These are phyloP conservation scores for Scaptomyza parva DNA, from an alignment of 2,888 invertebrate species.

Conservation along the genomic window DNA sequence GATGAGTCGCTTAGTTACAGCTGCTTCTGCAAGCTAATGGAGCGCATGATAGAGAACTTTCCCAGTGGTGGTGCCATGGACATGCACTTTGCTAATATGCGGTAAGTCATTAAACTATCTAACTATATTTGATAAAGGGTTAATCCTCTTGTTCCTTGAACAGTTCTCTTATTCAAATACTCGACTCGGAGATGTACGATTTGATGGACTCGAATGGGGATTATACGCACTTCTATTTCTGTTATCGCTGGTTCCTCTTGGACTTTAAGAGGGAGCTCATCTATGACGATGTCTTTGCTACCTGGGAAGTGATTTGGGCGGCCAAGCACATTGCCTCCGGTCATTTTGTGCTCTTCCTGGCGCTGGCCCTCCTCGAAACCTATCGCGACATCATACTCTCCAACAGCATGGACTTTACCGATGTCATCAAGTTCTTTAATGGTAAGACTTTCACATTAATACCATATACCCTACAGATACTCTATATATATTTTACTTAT, in stretches of 20 bases:
- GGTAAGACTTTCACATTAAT: conserved; percentile 86
- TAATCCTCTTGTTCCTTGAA: neutral
- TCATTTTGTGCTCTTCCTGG: conserved; percentile 96
- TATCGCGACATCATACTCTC: conserved; percentile 97
- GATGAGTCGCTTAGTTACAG: conserved; percentile 96
- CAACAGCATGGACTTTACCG: conserved; percentile 98
- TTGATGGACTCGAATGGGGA: conserved; percentile 97
- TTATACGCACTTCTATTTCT: conserved; percentile 98
- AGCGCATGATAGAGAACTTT: conserved; percentile 95
- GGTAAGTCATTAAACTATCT: conserved; percentile 84
- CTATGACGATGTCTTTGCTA: conserved; percentile 96
- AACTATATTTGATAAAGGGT: neutral
- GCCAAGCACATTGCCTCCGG: conserved; percentile 93
- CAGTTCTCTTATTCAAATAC: conserved; percentile 92
- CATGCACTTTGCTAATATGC: conserved; percentile 97
- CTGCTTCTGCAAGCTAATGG: conserved; percentile 96
- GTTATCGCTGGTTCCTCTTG: conserved; percentile 98
- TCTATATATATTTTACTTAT: neutral
- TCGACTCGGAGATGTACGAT: conserved; percentile 97
- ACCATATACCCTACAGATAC: neutral
- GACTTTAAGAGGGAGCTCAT: conserved; percentile 97
- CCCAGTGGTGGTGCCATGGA: conserved; percentile 98
- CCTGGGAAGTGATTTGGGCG: conserved; percentile 99
- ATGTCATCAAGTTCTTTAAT: conserved; percentile 99
- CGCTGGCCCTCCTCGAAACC: conserved; percentile 95